Evolutionary conservation across 2,888 invertebrate genomes (phyloP), one percentile per base, ranked within the genome.

Genomic region (Metellina segmentata): DNA sequence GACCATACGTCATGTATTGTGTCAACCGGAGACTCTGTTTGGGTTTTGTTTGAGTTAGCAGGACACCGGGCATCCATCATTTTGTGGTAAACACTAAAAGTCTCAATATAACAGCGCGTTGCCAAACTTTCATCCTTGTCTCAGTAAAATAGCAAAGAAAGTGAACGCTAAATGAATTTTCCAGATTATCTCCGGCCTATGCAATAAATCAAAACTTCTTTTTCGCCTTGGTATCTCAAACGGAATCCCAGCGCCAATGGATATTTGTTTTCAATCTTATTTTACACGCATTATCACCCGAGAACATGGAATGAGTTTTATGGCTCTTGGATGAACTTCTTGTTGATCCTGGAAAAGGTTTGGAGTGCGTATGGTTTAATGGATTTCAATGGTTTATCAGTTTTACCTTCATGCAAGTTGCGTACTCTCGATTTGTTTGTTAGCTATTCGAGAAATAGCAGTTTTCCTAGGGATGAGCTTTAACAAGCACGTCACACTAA

Each of bases 1-100:
- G 71, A 91, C 90, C 86, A 91, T 91, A 86, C 70, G 90, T 91
- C 90, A 91, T 91, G 77, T 81, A 75, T 74, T 85, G 86, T 81
- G 90, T 91, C 86, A 86, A 86, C 81, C 82, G 51, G 51, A 70
- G 81, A n/a, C 77, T 61, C 69, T 89, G 82, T 53, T 89, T 83
- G 77, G 85, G 51, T 20, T 77, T 71, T 70, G 85, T 81, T 61
- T 71, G 81, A 51, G 34, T 52, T 34, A 16, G 71, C 51, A 71
- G n/a, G 77, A 86, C 85, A 51, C 9, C 53, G 48, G n/a, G 20
- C 90, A 91, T 91, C 72, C 75, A 91, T 91, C 90, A 91, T 82
- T 70, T 19, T 74, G 75, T 81, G 81, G 90, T 91, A 91, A 91
- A 86, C 90, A 87, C 69, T 19, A 72, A 75, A 86, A 86, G 77